Conservation (phyloP, 1,140 invertebrate species). For the Trachymyrmex septentrionalis region DNA sequence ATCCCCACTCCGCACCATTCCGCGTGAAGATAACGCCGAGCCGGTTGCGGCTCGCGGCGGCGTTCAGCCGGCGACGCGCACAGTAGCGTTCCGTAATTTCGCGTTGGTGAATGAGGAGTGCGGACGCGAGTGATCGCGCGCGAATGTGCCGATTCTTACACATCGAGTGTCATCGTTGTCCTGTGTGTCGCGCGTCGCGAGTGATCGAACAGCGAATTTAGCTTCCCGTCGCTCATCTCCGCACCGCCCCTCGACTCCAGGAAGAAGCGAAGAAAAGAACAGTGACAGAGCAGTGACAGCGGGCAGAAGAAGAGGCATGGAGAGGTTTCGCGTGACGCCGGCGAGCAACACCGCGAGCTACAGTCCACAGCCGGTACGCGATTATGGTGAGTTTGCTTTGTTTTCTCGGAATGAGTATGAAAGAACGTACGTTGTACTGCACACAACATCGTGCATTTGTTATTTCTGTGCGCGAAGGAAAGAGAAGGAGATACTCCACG, state of each 20-base stretch:
- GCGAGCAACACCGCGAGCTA: conserved; percentile 70
- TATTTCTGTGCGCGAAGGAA: not conserved
- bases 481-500: conserved; percentile 22
- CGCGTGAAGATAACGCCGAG: conserved; percentile 38
- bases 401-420: not conserved
- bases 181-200: not conserved
- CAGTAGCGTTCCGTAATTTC: conserved; percentile 27
- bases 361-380: conserved; percentile 64
- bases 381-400: conserved; percentile 73
- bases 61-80: conserved; percentile 16
- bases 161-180: not conserved
- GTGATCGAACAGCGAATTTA: not conserved
- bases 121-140: conserved; percentile 71
- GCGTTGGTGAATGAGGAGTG: conserved; percentile 75
- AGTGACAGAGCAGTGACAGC: not conserved
- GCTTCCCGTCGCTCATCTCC: not conserved
- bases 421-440: no score
- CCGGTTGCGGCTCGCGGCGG: not conserved
- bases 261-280: not conserved
- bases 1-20: not conserved
- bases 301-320: conserved; percentile 56
- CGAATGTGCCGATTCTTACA: conserved; percentile 71
- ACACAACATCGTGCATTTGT: no score
- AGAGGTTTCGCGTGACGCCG: conserved; percentile 79
- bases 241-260: not conserved